These are phyloP conservation scores for Oeneis ivallda DNA, from an alignment of 2,888 invertebrate species.

Conservation along the genomic window DNA sequence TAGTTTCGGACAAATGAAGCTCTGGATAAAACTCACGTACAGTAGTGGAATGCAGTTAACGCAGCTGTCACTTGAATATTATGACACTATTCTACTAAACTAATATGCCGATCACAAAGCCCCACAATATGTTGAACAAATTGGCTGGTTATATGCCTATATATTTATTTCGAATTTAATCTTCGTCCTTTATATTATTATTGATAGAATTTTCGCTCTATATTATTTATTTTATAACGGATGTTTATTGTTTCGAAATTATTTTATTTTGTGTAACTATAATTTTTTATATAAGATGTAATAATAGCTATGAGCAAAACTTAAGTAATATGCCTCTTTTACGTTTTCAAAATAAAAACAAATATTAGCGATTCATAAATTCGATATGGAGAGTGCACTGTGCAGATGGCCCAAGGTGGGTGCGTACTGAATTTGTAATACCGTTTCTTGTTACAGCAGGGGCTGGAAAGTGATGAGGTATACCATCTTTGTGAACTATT, in stretches of 20 bases:
- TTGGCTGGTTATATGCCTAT: conserved; percentile 43
- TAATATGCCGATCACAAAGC: conserved; percentile 56
- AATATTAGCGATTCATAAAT: conserved; percentile 40
- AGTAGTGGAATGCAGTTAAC: conserved; percentile 70
- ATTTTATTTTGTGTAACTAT: conserved; percentile 39
- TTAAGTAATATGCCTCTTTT: conserved; percentile 28
- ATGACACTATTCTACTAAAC: conserved; percentile 47
- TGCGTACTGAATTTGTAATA: conserved; percentile 81
- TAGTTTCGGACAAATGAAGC: conserved; percentile 75
- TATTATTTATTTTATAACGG: conserved; percentile 41
- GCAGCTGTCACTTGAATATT: conserved; percentile 62
- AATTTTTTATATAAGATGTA: conserved; percentile 29
- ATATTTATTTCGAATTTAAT: conserved; percentile 41
- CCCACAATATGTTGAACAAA: conserved; percentile 51
- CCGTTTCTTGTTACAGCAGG: conserved; percentile 90
- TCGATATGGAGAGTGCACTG: conserved; percentile 62
- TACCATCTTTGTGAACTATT: conserved; percentile 82
- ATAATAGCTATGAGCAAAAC: conserved; percentile 30
- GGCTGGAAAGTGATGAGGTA: conserved; percentile 97
- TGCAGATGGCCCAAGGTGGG: conserved; percentile 73
- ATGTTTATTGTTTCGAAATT: conserved; percentile 40
- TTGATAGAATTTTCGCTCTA: conserved; percentile 28
- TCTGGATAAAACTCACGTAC: conserved; percentile 65
- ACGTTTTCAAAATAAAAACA: conserved; percentile 26
- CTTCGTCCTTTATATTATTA: conserved; percentile 28